Evolutionary conservation across 2,888 invertebrate genomes (phyloP).

Genomic region (Pachydiplax longipennis): DNA sequence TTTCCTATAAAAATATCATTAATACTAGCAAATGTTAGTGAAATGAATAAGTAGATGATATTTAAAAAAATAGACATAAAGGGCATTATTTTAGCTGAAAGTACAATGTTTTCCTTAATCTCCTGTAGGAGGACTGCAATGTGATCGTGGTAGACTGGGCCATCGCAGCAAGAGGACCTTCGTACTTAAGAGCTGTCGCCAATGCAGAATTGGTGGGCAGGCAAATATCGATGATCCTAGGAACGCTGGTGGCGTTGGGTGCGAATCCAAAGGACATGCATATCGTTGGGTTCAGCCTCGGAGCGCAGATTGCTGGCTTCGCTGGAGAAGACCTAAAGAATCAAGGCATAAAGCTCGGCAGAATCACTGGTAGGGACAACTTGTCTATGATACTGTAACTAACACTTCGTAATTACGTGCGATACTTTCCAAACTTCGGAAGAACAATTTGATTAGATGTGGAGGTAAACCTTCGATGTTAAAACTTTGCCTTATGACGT

Average conservation of each 20-base stretch:
- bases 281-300: conserved; percentile 67
- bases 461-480: too few relatives aligned
- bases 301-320: conserved; percentile 69
- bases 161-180: conserved; percentile 65
- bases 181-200: conserved; percentile 66
- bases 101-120: background rate
- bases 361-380: conserved; percentile 63
- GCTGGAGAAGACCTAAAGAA: conserved; percentile 65
- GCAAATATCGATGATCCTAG: conserved; percentile 64
- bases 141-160: conserved; percentile 67
- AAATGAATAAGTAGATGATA: too few relatives aligned
- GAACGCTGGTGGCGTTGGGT: conserved; percentile 62
- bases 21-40: too few relatives aligned
- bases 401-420: background rate
- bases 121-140: conserved; percentile 64
- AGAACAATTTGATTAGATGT: background rate
- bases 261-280: conserved; percentile 61
- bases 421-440: background rate
- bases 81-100: too few relatives aligned
- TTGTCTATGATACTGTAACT: background rate
- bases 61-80: too few relatives aligned
- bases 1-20: too few relatives aligned
- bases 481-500: too few relatives aligned
- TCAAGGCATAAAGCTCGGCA: conserved; percentile 61
- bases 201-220: conserved; percentile 69